phyloP scores from a whole-genome alignment of 1,140 invertebrate species.

The Philopotamus ludificatus region DNA sequence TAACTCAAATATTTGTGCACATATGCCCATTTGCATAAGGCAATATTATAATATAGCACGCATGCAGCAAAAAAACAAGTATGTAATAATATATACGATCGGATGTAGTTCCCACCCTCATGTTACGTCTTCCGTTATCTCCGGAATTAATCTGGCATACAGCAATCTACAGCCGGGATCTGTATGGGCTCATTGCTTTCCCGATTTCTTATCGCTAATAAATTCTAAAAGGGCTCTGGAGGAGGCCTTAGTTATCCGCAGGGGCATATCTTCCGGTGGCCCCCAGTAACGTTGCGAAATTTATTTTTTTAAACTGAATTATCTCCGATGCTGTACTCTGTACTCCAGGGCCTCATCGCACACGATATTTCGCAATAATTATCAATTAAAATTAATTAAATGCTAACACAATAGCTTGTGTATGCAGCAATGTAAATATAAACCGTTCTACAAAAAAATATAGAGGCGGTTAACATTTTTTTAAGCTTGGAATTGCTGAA shows the following conservation, averaged over 20 bases:
- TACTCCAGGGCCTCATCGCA: too few relatives aligned
- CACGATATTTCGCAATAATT: too few relatives aligned
- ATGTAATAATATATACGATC: background rate
- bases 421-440: too few relatives aligned
- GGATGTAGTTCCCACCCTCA: background rate
- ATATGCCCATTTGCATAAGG: background rate
- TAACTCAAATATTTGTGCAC: background rate
- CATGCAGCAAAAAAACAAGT: background rate
- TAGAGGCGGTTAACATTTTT: too few relatives aligned
- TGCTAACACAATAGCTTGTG: too few relatives aligned
- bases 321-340: too few relatives aligned
- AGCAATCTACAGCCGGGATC: background rate
- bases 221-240: background rate
- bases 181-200: background rate
- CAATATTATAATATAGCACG: background rate
- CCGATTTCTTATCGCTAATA: background rate
- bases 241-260: background rate
- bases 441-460: too few relatives aligned
- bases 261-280: too few relatives aligned
- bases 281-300: too few relatives aligned
- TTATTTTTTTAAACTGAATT: too few relatives aligned
- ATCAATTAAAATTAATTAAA: too few relatives aligned
- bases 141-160: background rate
- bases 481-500: too few relatives aligned
- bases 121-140: background rate